Evolutionary conservation across 2,797 vertebrate species (phyloP), one percentile per base, ranked within the genome.

Genomic region (Sebastes taczanowskii): DNA sequence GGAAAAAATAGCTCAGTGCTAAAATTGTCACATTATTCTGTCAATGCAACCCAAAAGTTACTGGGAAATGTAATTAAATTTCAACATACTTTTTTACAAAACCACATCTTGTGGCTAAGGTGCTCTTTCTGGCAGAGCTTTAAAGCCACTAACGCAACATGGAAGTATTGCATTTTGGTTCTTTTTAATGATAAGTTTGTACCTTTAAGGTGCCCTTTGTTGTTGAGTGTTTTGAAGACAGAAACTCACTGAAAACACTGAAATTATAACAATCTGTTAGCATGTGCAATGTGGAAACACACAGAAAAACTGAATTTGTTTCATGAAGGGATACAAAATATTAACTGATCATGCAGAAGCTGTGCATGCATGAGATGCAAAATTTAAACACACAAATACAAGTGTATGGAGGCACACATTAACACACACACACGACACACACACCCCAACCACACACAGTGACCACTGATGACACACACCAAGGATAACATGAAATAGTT

Each of bases 181-280:
- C 0, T n/a, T 11, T 53, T 22, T 22, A 14, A 27, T 46, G 38
- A 29, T n/a, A 2, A 3, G 29, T 38, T 25, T 67, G 71, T 53
- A 4, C 60, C 64, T 59, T 59, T 32, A 20, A 11, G 70, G 69
- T 59, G 4, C 73, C 73, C 62, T 84, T 82, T 34, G 22, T 68
- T 70, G 52, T 53, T 70, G 53, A 73, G 56, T 66, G 76, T 71
- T 82, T 63, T 35, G 13, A 56, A 58, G 53, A 71, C n/a, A 76
- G 49, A 77, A 27, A 55, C 35, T 85, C 46, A 66, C 16, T 10
- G 11, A 72, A 53, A 27, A 74, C 14, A 74, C n/a, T 52, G 30
- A 77, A 52, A 25, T 11, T 6, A 11, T 53, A 53, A 42, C 0
- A 18, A 34, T 18, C 2, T 25, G 29, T 32, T 29, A 34, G 14